Evolutionary conservation across 2,797 vertebrate genomes (phyloP).

Genomic region (Spheniscus humboldti): DNA sequence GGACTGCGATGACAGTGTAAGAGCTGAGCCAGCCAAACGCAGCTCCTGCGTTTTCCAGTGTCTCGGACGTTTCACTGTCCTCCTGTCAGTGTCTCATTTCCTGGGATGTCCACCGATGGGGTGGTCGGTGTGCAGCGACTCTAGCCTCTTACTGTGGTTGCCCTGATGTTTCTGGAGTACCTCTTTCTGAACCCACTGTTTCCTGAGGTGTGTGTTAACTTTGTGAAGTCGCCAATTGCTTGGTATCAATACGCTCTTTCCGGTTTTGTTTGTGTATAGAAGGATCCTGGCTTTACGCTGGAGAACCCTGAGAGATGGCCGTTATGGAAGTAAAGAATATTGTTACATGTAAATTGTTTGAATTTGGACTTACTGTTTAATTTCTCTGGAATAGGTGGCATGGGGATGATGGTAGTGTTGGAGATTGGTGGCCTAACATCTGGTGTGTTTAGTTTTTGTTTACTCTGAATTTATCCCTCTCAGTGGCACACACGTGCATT

Average conservation of each 20-base stretch:
- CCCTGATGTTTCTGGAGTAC: background rate
- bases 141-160: background rate
- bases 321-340: background rate
- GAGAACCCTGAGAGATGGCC: background rate
- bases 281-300: background rate
- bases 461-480: background rate
- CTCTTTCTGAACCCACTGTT: background rate
- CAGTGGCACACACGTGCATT: accelerated
- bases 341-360: background rate
- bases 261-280: background rate
- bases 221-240: background rate
- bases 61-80: background rate
- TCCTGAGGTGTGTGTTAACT: background rate
- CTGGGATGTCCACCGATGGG: background rate
- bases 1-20: background rate
- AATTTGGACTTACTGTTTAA: background rate
- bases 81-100: background rate
- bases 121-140: no score
- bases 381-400: background rate
- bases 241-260: background rate
- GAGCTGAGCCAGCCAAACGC: background rate
- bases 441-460: background rate
- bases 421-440: background rate
- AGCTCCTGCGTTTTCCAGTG: background rate
- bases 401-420: background rate